phyloP scores from a whole-genome alignment of 2,888 invertebrate genomes.

The Andrena chrysosceles region DNA sequence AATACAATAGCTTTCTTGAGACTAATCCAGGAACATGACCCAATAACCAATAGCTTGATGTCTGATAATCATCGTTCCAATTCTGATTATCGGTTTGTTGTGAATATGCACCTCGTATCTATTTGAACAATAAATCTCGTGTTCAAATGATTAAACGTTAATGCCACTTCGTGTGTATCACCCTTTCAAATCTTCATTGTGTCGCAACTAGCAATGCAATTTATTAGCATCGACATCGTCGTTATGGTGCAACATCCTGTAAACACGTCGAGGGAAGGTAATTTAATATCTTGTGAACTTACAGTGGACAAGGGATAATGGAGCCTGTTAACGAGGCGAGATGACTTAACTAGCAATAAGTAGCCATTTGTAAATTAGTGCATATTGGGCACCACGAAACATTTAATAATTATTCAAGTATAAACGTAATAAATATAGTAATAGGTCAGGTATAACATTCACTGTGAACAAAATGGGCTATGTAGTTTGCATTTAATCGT shows the following conservation, averaged over 20 bases:
- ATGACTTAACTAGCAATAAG: no score
- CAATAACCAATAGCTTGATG: background rate
- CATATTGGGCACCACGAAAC: no score
- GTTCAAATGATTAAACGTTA: slow-evolving; percentile 15
- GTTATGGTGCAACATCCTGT: slow-evolving; percentile 11
- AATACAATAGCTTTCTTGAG: background rate
- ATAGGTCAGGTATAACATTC: no score
- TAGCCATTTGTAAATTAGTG: no score
- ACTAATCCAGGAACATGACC: background rate
- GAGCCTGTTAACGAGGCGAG: no score
- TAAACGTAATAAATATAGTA: no score
- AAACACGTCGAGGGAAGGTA: background rate
- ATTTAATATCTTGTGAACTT: background rate
- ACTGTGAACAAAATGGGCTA: no score
- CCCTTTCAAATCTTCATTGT: slow-evolving; percentile 26
- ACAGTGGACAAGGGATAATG: background rate
- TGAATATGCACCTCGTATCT: slow-evolving; percentile 6
- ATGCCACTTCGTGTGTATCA: slow-evolving; percentile 14
- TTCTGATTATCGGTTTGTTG: slow-evolving; percentile 30
- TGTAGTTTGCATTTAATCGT: no score
- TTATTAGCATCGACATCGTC: slow-evolving; percentile 18
- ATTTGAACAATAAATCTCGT: slow-evolving; percentile 16
- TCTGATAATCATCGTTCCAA: slow-evolving; percentile 11
- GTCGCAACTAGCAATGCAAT: background rate
- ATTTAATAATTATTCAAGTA: no score